Evolutionary conservation across 2,797 vertebrate species (phyloP).

Genomic region (Scolopax rusticola): DNA sequence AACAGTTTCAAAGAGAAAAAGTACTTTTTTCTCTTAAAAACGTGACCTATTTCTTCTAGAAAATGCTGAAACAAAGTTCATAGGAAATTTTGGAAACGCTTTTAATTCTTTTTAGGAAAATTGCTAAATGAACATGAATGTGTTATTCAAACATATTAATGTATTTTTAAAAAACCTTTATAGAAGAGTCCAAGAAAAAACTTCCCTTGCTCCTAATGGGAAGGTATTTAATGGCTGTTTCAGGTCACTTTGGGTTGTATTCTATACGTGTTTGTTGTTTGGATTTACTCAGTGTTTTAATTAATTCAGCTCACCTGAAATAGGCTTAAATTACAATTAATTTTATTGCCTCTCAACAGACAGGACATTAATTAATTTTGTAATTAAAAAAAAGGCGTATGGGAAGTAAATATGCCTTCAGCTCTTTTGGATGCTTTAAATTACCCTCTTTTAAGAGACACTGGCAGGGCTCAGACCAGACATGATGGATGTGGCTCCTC

Average conservation of each 20-base stretch:
- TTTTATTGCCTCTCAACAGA: background rate
- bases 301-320: background rate
- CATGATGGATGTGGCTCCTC: accelerated
- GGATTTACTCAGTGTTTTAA: background rate
- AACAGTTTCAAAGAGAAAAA: background rate
- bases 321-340: background rate
- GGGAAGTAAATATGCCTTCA: background rate
- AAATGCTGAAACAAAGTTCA: background rate
- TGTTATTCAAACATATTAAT: background rate
- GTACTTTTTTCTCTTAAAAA: background rate
- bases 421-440: background rate
- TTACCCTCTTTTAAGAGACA: background rate
- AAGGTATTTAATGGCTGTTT: background rate
- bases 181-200: background rate
- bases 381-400: background rate
- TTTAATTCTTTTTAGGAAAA: background rate
- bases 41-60: background rate
- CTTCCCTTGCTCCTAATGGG: background rate
- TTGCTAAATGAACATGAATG: background rate
- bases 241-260: background rate
- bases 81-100: background rate
- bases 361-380: background rate
- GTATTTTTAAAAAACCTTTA: background rate
- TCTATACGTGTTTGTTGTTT: background rate
- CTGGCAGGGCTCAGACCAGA: background rate